These are phyloP conservation scores for Heliconius hewitsoni DNA, from an alignment of 1,140 invertebrate species.

Conservation along the genomic window DNA sequence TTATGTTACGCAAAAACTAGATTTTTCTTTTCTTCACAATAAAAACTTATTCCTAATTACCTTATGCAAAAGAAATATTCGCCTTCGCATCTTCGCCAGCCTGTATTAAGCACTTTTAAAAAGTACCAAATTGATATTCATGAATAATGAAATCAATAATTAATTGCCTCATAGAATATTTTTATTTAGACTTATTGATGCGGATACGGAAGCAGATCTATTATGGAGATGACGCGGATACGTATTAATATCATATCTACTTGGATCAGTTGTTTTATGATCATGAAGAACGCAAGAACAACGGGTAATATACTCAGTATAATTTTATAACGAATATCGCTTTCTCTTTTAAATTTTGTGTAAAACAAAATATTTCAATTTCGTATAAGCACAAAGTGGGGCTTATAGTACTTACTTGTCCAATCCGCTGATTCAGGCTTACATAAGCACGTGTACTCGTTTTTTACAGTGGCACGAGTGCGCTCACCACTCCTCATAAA, in stretches of 20 bases:
- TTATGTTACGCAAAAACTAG: not conserved
- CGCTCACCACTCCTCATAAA: constrained; percentile 66
- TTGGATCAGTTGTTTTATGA: not conserved
- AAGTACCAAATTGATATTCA: not conserved
- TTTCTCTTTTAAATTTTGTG: not conserved
- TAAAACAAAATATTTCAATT: not conserved
- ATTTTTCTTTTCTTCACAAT: too few species aligned
- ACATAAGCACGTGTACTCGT: constrained; percentile 71
- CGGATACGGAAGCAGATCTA: not conserved
- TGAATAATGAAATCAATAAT: not conserved
- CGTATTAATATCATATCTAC: not conserved
- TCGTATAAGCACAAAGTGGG: not conserved
- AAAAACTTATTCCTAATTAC: not conserved
- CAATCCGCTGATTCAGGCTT: constrained; percentile 57
- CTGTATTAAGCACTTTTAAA: too few species aligned
- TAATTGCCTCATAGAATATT: not conserved
- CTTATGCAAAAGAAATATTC: not conserved
- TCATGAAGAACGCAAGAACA: not conserved
- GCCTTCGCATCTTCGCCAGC: too few species aligned
- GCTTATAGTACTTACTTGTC: constrained; percentile 58
- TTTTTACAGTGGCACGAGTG: constrained; percentile 62
- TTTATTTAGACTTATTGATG: not conserved
- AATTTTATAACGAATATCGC: not conserved
- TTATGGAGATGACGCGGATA: not conserved
- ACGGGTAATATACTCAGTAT: not conserved